A percentile compares a stretch with the other conserved stretches of the same genome.
phyloP scores from a whole-genome alignment of 1,140 invertebrate genomes.

The Drosophila bocqueti region DNA sequence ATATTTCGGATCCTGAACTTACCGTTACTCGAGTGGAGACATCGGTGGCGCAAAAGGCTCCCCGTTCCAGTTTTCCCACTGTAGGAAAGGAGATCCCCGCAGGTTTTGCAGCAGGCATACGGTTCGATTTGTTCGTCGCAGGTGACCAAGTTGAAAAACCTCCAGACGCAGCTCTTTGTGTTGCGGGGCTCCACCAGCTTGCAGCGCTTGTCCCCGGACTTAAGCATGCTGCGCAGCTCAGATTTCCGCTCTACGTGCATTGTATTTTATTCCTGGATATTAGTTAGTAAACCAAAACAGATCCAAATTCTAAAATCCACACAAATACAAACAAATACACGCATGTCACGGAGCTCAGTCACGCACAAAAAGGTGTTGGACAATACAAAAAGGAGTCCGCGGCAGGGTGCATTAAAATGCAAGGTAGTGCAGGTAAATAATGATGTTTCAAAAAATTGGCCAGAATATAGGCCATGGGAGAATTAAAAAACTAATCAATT shows the following conservation, averaged over 20 bases:
- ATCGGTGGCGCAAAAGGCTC: conserved; percentile 69
- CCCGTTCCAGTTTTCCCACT: conserved; percentile 73
- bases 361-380: conserved; percentile 74
- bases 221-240: conserved; percentile 60
- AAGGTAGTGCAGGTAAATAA: not conserved
- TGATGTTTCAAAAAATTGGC: not conserved
- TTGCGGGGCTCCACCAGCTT: conserved; percentile 70
- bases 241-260: conserved; percentile 75
- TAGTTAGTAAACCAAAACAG: conserved; percentile 11
- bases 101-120: conserved; percentile 73
- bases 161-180: conserved; percentile 73
- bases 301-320: conserved; percentile 43
- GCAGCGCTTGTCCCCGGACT: conserved; percentile 66
- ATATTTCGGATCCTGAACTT: conserved; percentile 68
- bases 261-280: not conserved
- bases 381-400: conserved; percentile 3
- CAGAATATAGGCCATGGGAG: too few relatives aligned
- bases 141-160: conserved; percentile 71
- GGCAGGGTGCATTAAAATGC: not conserved
- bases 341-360: conserved; percentile 74
- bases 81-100: conserved; percentile 70
- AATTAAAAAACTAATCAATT: too few relatives aligned
- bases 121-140: conserved; percentile 69
- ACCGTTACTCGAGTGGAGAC: conserved; percentile 73
- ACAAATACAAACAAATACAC: conserved; percentile 50